phyloP scores from a whole-genome alignment of 2,113 vertebrate species.

The Euleptes europaea region DNA sequence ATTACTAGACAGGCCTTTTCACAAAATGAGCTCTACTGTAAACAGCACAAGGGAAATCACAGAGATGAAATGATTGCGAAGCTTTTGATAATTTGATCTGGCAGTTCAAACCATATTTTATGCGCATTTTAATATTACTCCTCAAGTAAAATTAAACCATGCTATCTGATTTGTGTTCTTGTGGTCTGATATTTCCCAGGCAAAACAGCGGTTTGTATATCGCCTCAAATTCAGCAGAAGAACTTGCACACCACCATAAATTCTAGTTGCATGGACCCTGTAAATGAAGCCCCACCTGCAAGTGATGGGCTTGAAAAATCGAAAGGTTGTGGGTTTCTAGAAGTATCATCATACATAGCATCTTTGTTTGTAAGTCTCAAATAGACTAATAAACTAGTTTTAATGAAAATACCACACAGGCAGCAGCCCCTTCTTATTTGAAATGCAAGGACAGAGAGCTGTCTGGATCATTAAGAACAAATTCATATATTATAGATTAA shows the following conservation, averaged over 20 bases:
- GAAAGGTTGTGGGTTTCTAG: background rate
- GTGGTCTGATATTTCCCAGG: background rate
- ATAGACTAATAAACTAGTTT: background rate
- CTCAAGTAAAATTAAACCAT: conserved; percentile 11
- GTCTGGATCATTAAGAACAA: background rate
- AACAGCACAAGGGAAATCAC: conserved; percentile 19
- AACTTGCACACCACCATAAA: background rate
- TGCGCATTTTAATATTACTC: conserved; percentile 15
- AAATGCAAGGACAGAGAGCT: background rate
- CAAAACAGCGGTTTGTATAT: background rate
- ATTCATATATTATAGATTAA: background rate
- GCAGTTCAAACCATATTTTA: background rate
- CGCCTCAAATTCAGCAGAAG: background rate
- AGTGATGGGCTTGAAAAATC: background rate
- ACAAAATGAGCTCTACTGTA: conserved; percentile 2
- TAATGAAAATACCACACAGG: background rate
- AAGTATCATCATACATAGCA: background rate
- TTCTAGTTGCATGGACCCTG: background rate
- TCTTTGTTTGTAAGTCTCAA: background rate
- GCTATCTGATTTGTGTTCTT: background rate
- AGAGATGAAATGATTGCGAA: conserved; percentile 5
- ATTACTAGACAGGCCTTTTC: conserved; percentile 27
- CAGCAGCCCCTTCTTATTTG: background rate
- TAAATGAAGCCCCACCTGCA: background rate
- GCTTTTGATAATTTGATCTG: conserved; percentile 2